phyloP scores from a whole-genome alignment of 2,113 vertebrate genomes.

The Gymnogyps californianus region DNA sequence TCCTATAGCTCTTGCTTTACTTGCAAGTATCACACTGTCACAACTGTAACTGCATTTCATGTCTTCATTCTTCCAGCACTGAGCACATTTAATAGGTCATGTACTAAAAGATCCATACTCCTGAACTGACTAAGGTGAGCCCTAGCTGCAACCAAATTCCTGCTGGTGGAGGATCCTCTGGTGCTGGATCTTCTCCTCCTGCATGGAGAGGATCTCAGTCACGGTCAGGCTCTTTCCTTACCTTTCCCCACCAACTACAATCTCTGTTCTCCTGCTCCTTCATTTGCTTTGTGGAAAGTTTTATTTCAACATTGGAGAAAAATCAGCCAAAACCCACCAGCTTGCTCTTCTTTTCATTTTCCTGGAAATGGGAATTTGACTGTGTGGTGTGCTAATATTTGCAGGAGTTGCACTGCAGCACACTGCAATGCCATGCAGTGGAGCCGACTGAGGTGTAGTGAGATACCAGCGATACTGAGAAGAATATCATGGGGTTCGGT shows the following conservation, averaged over 20 bases:
- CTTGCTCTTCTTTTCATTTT: background rate
- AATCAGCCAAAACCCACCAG: background rate
- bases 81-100: background rate
- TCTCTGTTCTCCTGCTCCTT: background rate
- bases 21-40: background rate
- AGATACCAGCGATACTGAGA: background rate
- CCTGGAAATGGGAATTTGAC: background rate
- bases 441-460: accelerated
- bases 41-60: background rate
- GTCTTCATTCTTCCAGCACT: background rate
- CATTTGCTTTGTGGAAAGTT: accelerated
- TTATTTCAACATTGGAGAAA: background rate
- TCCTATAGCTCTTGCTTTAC: background rate
- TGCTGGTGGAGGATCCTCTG: background rate
- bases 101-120: background rate
- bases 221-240: background rate
- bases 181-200: background rate
- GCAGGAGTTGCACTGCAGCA: background rate
- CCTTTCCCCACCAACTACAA: background rate
- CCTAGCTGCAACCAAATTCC: background rate
- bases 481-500: background rate
- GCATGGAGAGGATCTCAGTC: background rate
- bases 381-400: background rate
- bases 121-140: background rate
- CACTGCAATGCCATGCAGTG: accelerated